phyloP scores from a whole-genome alignment of 2,113 vertebrate species.

The Thryonomys swinderianus region DNA sequence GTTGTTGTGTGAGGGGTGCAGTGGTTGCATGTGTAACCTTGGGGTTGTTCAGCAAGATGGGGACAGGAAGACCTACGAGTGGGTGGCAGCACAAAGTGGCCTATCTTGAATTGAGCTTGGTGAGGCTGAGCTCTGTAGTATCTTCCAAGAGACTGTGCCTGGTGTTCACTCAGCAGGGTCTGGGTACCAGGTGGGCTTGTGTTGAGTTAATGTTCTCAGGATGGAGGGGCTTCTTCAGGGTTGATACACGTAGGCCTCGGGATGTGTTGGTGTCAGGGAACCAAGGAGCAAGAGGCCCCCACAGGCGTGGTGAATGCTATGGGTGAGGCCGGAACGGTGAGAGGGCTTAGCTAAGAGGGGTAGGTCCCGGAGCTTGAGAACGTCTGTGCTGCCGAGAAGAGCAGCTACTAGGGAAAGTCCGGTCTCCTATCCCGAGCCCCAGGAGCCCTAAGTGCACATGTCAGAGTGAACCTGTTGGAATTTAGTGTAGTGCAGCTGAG shows the following conservation, averaged over 20 bases:
- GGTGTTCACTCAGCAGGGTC: background rate
- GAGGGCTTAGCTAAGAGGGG: too few species aligned
- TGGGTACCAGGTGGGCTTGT: background rate
- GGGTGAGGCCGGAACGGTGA: background rate
- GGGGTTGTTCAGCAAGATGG: background rate
- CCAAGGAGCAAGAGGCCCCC: too few species aligned
- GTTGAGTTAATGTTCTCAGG: background rate
- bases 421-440: too few species aligned
- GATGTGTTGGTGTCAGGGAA: background rate
- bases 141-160: rapidly evolving
- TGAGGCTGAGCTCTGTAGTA: background rate
- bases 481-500: rapidly evolving
- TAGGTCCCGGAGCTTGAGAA: background rate
- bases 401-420: too few species aligned
- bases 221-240: background rate
- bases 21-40: background rate
- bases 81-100: too few species aligned
- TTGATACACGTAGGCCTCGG: background rate
- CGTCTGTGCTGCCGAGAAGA: background rate
- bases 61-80: background rate
- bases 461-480: background rate
- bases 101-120: background rate
- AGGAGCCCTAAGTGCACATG: background rate
- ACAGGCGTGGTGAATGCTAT: too few species aligned
- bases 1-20: background rate